Evolutionary conservation across 2,113 vertebrate genomes (phyloP).

Genomic region (Cinclus cinclus): DNA sequence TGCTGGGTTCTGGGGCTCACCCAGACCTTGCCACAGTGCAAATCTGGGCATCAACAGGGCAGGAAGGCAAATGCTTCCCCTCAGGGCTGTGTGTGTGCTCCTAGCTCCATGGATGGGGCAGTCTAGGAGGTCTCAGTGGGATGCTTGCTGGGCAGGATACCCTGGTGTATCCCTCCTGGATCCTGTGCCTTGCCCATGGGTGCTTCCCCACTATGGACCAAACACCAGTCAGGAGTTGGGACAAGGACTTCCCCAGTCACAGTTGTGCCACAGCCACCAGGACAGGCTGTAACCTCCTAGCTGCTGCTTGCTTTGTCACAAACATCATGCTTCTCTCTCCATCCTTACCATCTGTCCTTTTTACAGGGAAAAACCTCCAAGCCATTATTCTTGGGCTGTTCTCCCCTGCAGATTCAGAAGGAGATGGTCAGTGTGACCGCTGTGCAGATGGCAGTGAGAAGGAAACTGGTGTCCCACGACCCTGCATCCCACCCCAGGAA

Average conservation of each 20-base stretch:
- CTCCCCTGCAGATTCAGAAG: neutral
- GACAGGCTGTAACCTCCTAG: neutral
- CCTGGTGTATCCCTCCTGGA: neutral
- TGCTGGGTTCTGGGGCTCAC: neutral
- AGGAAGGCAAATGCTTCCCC: neutral
- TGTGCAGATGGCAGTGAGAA: accelerated
- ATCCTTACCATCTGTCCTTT: neutral
- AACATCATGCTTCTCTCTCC: neutral
- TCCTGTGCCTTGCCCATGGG: neutral
- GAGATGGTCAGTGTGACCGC: neutral
- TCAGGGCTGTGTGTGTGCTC: neutral
- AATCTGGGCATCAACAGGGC: neutral
- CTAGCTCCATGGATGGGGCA: neutral
- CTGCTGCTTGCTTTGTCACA: neutral
- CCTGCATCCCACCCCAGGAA: neutral
- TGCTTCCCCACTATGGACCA: neutral
- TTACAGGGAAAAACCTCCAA: neutral
- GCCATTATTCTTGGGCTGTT: neutral
- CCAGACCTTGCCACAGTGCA: neutral
- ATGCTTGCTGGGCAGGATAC: neutral
- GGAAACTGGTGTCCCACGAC: neutral
- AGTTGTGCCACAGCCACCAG: neutral
- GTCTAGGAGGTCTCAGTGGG: neutral
- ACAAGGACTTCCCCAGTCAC: neutral
- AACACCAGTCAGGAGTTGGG: neutral